Percentiles rank a stretch among this genome's conserved stretches.
Evolutionary conservation across 1,140 invertebrate genomes (phyloP).

Genomic region (Cyphomyrmex costatus): DNA sequence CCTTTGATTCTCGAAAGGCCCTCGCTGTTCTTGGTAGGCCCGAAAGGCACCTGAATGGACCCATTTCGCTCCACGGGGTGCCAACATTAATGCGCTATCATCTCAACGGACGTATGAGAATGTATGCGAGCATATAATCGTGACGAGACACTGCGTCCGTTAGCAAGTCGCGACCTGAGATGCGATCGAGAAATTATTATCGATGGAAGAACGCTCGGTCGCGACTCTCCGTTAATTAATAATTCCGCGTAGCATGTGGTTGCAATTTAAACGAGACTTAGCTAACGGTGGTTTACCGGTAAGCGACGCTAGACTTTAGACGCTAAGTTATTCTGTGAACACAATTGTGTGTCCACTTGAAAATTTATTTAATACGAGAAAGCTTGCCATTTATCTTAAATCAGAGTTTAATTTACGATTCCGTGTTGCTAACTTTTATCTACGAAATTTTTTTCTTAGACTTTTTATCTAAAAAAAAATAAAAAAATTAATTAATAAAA

Average conservation of each 20-base stretch:
- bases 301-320: not conserved
- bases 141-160: constrained; percentile 69
- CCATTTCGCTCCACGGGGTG: constrained; percentile 73
- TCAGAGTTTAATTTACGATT: constrained; percentile 28
- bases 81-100: constrained; percentile 76
- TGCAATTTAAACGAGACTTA: constrained; percentile 59
- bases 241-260: constrained; percentile 48
- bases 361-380: constrained; percentile 10
- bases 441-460: no score
- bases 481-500: not conserved
- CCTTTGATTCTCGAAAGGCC: constrained; percentile 72
- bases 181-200: constrained; percentile 62
- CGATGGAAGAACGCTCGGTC: constrained; percentile 38
- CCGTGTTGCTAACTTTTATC: not conserved
- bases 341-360: not conserved
- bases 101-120: constrained; percentile 68
- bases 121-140: constrained; percentile 66
- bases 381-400: constrained; percentile 12
- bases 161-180: constrained; percentile 66
- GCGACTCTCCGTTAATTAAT: constrained; percentile 54
- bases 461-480: not conserved
- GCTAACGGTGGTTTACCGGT: constrained; percentile 41
- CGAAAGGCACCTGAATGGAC: constrained; percentile 73
- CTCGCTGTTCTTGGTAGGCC: constrained; percentile 50
- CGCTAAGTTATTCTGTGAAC: constrained; percentile 1